Percentiles rank a stretch among this genome's conserved stretches.
These are phyloP conservation scores for Tolmerus cingulatus DNA, from an alignment of 2,888 invertebrate genomes.

Conservation along the genomic window DNA sequence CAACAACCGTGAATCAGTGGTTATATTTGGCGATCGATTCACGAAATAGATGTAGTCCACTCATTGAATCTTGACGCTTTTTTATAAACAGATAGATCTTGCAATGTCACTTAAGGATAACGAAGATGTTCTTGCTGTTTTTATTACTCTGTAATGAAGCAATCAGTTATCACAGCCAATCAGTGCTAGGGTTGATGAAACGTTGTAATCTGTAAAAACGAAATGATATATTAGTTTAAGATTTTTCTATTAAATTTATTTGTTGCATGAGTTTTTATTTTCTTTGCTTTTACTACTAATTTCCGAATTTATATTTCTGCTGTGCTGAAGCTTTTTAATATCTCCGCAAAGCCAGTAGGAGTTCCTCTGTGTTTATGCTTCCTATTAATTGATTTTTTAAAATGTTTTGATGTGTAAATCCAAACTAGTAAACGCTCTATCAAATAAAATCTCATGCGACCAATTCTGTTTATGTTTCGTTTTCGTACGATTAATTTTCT, in stretches of 20 bases:
- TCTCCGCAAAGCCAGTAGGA: not conserved
- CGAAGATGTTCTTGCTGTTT: not conserved
- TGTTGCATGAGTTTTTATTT: slow-evolving; percentile 51
- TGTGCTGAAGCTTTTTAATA: slow-evolving; percentile 1
- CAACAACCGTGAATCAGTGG: slow-evolving; percentile 16
- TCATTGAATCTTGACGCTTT: not conserved
- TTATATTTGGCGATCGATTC: slow-evolving; percentile 16
- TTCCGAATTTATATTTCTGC: not conserved
- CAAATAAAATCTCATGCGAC: slow-evolving; percentile 38
- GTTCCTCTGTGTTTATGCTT: slow-evolving; percentile 4
- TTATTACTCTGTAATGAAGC: not conserved
- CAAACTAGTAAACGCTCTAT: not conserved
- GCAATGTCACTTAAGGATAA: slow-evolving; percentile 1
- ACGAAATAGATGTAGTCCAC: not conserved
- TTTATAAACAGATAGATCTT: not conserved
- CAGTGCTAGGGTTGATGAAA: not conserved
- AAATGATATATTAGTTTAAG: slow-evolving; percentile 17
- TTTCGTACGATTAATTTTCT: slow-evolving; percentile 1
- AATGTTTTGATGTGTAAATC: not conserved
- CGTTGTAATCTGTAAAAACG: slow-evolving; percentile 12
- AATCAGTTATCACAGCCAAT: slow-evolving; percentile 34
- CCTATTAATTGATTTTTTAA: not conserved
- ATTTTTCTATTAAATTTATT: slow-evolving; percentile 38
- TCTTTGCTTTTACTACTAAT: slow-evolving; percentile 38
- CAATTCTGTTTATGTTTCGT: slow-evolving; percentile 21